phyloP scores from a whole-genome alignment of 2,113 vertebrate genomes.

The Gila orcuttii region DNA sequence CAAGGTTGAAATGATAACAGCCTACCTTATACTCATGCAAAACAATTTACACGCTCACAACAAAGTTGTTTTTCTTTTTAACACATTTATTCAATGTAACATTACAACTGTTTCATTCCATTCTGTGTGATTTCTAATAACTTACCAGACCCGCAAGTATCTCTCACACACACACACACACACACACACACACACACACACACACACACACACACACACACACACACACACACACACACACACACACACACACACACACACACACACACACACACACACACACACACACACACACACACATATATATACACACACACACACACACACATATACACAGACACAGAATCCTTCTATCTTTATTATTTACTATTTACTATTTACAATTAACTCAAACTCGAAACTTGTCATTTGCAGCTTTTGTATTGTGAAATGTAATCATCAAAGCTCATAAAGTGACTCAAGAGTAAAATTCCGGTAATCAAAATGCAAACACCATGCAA shows the following conservation, averaged over 20 bases:
- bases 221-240: not conserved
- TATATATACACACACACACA: not conserved
- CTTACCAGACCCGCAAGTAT: not conserved
- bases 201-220: not conserved
- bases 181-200: not conserved
- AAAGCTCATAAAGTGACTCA: not conserved
- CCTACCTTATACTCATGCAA: not conserved
- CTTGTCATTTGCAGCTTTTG: not conserved
- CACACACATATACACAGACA: not conserved
- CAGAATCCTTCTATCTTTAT: too few relatives aligned
- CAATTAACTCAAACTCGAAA: not conserved
- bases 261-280: not conserved
- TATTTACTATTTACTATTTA: not conserved
- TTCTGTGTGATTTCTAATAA: not conserved
- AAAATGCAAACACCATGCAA: not conserved
- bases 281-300: not conserved
- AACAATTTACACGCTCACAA: too few relatives aligned
- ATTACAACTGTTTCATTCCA: not conserved
- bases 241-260: not conserved
- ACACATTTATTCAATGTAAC: not conserved
- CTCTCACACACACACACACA: not conserved
- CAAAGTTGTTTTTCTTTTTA: not conserved
- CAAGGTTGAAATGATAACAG: constrained; percentile 5
- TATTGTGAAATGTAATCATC: not conserved
- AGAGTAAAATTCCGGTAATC: not conserved